A percentile compares a stretch with the other conserved stretches of the same genome.
Conservation (phyloP, 53 echinoderm and acorn worm genomes). For the Apostichopus leukothele region DNA sequence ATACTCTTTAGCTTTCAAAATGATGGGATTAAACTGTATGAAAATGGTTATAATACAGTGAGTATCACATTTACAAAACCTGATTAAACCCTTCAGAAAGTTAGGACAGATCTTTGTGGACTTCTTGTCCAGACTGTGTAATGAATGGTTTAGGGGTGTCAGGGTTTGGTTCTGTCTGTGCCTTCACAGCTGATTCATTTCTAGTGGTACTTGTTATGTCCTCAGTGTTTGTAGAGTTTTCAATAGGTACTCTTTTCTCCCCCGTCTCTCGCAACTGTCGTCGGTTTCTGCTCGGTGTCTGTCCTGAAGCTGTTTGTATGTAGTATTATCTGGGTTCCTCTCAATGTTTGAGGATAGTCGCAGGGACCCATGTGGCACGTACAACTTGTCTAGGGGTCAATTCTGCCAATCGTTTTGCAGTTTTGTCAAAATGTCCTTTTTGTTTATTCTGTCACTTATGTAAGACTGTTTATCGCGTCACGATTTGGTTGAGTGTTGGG, state of each 20-base stretch:
- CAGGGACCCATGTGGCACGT: slow-evolving; percentile 43
- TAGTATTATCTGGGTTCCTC: slow-evolving; percentile 36
- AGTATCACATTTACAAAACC: too few species aligned
- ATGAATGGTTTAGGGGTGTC: neutral
- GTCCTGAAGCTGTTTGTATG: slow-evolving; percentile 40
- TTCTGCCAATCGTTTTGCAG: slow-evolving; percentile 45
- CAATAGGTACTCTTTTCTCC: slow-evolving; percentile 8
- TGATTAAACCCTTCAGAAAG: too few species aligned
- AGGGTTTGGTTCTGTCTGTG: too few species aligned
- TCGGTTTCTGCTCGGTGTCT: slow-evolving; percentile 50
- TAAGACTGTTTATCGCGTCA: neutral
- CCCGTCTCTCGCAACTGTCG: slow-evolving; percentile 22
- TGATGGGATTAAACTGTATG: too few species aligned
- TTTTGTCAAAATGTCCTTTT: slow-evolving; percentile 54
- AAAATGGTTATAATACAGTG: too few species aligned
- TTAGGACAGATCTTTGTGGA: neutral
- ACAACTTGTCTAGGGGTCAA: slow-evolving; percentile 41
- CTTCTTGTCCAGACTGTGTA: neutral
- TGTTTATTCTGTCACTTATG: slow-evolving; percentile 48
- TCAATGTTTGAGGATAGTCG: slow-evolving; percentile 14
- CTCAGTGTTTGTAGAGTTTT: neutral
- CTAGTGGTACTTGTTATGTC: neutral
- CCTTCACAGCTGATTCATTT: too few species aligned
- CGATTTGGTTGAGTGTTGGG: slow-evolving; percentile 16
- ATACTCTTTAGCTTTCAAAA: too few species aligned